Conservation (phyloP, 1,140 invertebrate genomes). For the Drosophila littoralis region DNA sequence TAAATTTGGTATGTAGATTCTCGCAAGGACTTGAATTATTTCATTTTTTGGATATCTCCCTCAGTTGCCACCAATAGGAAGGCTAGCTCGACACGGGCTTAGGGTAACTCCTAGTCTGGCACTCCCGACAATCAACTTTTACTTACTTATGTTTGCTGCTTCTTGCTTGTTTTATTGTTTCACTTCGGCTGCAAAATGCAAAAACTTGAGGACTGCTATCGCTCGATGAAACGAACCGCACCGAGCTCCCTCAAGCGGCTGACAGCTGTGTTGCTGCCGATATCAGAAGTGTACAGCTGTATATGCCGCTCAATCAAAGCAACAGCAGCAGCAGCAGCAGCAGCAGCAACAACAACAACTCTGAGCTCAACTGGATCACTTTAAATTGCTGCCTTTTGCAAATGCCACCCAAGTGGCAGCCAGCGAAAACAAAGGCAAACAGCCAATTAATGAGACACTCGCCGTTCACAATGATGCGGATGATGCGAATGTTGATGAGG, state of each 20-base stretch:
- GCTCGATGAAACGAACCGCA: not conserved
- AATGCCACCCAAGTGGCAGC: constrained; percentile 51
- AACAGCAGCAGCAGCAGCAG: not conserved
- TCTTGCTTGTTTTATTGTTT: constrained; percentile 11
- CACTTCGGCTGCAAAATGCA: constrained; percentile 6
- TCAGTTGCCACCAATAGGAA: too few relatives aligned
- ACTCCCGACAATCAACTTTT: too few relatives aligned
- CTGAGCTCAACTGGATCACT: constrained; percentile 36
- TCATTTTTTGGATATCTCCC: too few relatives aligned
- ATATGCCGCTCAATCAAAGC: constrained; percentile 19
- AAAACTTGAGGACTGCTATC: constrained; percentile 18
- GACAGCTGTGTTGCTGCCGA: constrained; percentile 21
- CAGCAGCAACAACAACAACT: constrained; percentile 11
- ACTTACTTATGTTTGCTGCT: constrained; percentile 5
- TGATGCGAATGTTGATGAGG: not conserved
- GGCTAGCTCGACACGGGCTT: too few relatives aligned
- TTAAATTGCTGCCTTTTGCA: constrained; percentile 38
- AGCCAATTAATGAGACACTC: constrained; percentile 42
- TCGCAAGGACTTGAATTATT: too few relatives aligned
- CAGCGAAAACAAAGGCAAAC: constrained; percentile 51
- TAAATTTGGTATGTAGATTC: too few relatives aligned
- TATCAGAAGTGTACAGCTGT: constrained; percentile 5
- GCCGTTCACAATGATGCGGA: not conserved
- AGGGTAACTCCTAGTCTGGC: too few relatives aligned
- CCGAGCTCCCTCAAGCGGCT: not conserved